A percentile compares a stretch with the other conserved stretches of the same genome.
phyloP scores from a whole-genome alignment of 2,888 invertebrate genomes.

The Drymonia ruficornis region DNA sequence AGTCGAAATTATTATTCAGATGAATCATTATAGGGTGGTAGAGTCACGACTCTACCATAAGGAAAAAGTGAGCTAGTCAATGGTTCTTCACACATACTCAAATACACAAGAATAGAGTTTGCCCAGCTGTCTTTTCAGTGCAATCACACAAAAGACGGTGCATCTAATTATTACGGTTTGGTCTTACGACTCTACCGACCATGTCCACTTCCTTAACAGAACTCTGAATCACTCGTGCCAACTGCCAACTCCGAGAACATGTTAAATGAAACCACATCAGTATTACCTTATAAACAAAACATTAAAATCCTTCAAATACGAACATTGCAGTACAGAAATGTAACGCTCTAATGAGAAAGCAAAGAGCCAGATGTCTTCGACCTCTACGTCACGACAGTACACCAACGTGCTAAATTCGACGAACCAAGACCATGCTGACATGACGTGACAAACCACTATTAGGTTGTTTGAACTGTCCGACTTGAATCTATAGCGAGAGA shows the following conservation, averaged over 20 bases:
- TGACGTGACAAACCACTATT: constrained; percentile 74
- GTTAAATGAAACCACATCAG: constrained; percentile 15
- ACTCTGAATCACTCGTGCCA: background rate
- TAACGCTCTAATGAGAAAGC: constrained; percentile 78
- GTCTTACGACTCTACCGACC: no score
- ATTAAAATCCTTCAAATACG: constrained; percentile 6
- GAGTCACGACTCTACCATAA: no score
- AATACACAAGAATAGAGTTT: no score
- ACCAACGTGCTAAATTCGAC: constrained; percentile 77
- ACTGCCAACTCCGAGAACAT: constrained; percentile 2
- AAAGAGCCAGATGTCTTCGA: constrained; percentile 71
- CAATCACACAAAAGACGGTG: no score
- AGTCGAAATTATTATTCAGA: no score
- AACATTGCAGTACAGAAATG: constrained; percentile 55
- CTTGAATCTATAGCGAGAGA: constrained; percentile 30
- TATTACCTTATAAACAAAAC: constrained; percentile 2
- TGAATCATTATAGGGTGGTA: no score
- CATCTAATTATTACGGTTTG: no score
- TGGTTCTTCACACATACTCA: no score
- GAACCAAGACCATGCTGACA: constrained; percentile 68
- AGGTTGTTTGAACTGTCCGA: constrained; percentile 63
- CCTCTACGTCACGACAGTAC: constrained; percentile 66
- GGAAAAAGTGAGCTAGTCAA: no score
- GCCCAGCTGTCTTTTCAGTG: no score
- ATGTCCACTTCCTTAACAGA: constrained; percentile 14